A percentile compares a stretch with the other conserved stretches of the same genome.
These are phyloP conservation scores for Platygyra sinensis DNA, from an alignment of 64 coral and sea anemone genomes.

Conservation along the genomic window DNA sequence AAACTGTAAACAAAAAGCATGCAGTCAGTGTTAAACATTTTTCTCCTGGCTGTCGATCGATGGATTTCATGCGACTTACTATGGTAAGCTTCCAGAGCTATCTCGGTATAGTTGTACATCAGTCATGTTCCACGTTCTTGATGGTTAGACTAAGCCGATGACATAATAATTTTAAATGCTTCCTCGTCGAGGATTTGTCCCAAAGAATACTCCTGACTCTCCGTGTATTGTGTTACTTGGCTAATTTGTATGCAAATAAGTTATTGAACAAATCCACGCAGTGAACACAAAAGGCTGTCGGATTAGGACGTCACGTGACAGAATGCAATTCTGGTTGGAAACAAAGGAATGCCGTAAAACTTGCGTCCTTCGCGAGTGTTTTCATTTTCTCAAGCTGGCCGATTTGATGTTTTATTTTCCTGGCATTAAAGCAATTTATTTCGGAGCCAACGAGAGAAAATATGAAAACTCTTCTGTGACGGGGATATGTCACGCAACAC, in stretches of 20 bases:
- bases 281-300: neutral
- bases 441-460: too few species aligned
- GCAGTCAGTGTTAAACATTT: neutral
- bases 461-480: neutral
- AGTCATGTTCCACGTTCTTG: slow-evolving; percentile 48
- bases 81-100: slow-evolving; percentile 62
- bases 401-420: too few species aligned
- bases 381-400: too few species aligned
- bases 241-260: slow-evolving; percentile 42
- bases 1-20: slow-evolving; percentile 61
- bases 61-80: slow-evolving; percentile 54
- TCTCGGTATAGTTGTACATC: slow-evolving; percentile 81
- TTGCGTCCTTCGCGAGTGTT: too few species aligned
- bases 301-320: neutral
- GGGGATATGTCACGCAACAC: neutral
- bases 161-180: slow-evolving; percentile 16
- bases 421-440: too few species aligned
- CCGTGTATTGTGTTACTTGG: slow-evolving; percentile 32
- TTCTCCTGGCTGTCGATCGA: neutral
- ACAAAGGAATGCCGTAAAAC: neutral
- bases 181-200: neutral
- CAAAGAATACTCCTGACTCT: slow-evolving; percentile 2
- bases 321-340: neutral
- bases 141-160: neutral
- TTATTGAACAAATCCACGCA: neutral